These are phyloP conservation scores for Drosophila suzukii DNA, from an alignment of 1,140 invertebrate genomes.

Conservation along the genomic window DNA sequence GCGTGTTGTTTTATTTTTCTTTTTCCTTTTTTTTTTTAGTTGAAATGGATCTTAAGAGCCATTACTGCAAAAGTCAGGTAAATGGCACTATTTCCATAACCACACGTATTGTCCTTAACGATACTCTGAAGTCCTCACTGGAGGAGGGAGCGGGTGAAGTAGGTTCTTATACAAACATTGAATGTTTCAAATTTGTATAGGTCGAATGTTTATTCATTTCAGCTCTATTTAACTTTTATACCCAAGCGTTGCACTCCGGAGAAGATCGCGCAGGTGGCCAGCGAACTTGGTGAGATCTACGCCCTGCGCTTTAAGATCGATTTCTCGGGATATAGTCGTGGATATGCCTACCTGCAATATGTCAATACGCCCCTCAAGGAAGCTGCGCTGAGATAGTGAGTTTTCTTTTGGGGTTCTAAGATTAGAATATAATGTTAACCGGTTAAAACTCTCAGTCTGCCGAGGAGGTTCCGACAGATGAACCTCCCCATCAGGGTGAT, in stretches of 20 bases:
- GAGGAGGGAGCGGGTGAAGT: slow-evolving; percentile 54
- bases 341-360: slow-evolving; percentile 66
- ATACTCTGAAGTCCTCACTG: not conserved
- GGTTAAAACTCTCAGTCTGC: slow-evolving; percentile 17
- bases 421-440: not conserved
- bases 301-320: slow-evolving; percentile 60
- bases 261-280: slow-evolving; percentile 29
- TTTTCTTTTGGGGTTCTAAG: not conserved
- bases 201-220: not conserved
- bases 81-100: slow-evolving; percentile 55
- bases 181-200: not conserved
- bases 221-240: slow-evolving; percentile 47
- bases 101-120: slow-evolving; percentile 2
- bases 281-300: slow-evolving; percentile 49
- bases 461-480: not conserved
- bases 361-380: slow-evolving; percentile 17
- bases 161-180: not conserved
- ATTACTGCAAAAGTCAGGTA: slow-evolving; percentile 30
- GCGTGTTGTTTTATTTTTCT: slow-evolving; percentile 5
- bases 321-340: slow-evolving; percentile 33
- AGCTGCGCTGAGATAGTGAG: slow-evolving; percentile 25
- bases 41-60: slow-evolving; percentile 23
- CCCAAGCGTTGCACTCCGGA: slow-evolving; percentile 1
- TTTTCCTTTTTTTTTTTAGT: not conserved
- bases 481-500: slow-evolving; percentile 1